Percentiles rank a stretch among this genome's conserved stretches.
Conservation (phyloP, 2,888 invertebrate species). For the Acanthococcus lagerstroemiae region DNA sequence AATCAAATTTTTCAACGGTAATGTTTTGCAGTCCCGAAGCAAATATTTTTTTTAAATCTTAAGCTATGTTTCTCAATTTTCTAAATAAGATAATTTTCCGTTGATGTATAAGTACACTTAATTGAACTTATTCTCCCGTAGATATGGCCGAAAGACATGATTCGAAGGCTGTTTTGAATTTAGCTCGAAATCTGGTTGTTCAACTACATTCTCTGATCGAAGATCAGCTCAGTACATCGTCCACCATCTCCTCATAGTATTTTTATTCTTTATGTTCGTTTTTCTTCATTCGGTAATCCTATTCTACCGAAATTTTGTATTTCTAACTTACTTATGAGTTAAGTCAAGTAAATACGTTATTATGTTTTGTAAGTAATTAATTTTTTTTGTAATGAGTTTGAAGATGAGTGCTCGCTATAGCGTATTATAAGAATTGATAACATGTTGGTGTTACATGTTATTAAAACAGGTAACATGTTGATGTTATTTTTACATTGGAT, state of each 20-base stretch:
- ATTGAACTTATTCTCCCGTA: constrained; percentile 43
- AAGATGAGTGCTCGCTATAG: background rate
- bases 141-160: constrained; percentile 97
- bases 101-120: background rate
- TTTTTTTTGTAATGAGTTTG: background rate
- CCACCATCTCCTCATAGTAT: constrained; percentile 14
- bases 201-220: constrained; percentile 86
- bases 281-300: background rate
- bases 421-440: no score
- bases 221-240: constrained; percentile 57
- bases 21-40: constrained; percentile 37
- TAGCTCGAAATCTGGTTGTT: constrained; percentile 75
- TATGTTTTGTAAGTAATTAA: background rate
- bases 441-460: no score
- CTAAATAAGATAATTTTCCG: background rate
- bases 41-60: background rate
- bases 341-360: no score
- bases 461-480: no score
- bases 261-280: background rate
- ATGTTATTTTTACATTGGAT: no score
- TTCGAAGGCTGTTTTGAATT: constrained; percentile 65
- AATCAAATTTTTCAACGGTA: constrained; percentile 95
- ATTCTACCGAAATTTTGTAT: background rate
- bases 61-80: background rate
- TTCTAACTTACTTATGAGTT: no score